Base-by-base conservation (phyloP, 2,113 vertebrate genomes). In the Apeltes quadracus region DNA sequence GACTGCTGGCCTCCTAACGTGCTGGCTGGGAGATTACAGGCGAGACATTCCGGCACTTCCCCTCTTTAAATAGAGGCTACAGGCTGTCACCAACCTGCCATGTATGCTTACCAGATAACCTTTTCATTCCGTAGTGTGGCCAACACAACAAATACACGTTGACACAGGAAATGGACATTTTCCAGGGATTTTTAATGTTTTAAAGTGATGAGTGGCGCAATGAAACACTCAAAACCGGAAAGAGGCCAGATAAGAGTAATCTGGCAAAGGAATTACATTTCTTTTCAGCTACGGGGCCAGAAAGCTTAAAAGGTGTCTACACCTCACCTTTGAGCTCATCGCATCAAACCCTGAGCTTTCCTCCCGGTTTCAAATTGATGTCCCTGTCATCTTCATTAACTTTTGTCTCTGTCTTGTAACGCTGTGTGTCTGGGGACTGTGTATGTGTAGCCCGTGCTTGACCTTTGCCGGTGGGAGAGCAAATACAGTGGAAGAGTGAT, bases 401-500 rank as follows among this genome's bases (percentile, higher is more conserved):
- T 51, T n/a, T 34, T 79, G 43, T 46, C 23, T 67, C 5, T 72
- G 36, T 51, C n/a, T 56, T 50, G 56, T 68, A 32, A 22, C 56
- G 15, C 46, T 69, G 13, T 65, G 1, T 59, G 57, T 67, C 18
- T 58, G 20, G 29, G 55, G 20, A 72, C 5, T 34, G 65, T 34
- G 27, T 22, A n/a, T n/a, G n/a, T n/a, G 75, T 65, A 73, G 67
- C 66, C 15, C 0, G 14, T 75, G 66, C 69, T 79, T 83, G 84
- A 90, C 87, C 85, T 84, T 64, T 82, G 84, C 12, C 70, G 38
- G 64, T 34, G 29, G 56, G 53, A 82, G 61, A 82, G 72, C 56
- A 77, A 66, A 72, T 69, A 67, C 72, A 69, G 82, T 69, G 65
- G 66, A 44, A 76, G 80, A 72, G 46, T 59, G 72, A 81, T 69